Evolutionary conservation across 2,113 vertebrate species (phyloP).

Genomic region (Smithornis capensis): DNA sequence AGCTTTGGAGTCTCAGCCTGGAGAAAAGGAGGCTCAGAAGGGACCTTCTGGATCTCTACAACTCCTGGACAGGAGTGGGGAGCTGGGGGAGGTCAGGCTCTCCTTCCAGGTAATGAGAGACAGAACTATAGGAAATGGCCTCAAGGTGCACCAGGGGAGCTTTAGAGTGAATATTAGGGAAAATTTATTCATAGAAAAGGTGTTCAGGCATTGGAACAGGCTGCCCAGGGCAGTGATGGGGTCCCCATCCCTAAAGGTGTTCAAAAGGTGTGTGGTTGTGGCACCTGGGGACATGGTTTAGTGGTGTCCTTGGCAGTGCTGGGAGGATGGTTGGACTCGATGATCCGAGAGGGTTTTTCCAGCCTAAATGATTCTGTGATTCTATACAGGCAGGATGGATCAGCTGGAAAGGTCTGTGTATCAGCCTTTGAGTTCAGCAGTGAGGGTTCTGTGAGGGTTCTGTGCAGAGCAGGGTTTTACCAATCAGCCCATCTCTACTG

Average conservation of each 20-base stretch:
- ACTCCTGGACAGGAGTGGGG: neutral
- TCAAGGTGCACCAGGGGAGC: neutral
- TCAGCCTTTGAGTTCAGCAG: neutral
- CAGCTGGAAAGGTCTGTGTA: neutral
- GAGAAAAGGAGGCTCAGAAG: neutral
- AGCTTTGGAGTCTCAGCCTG: neutral
- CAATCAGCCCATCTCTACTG: neutral
- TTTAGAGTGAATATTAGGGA: neutral
- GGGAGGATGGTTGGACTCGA: neutral
- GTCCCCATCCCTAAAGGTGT: neutral
- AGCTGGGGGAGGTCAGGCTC: fast-evolving
- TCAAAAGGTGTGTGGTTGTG: neutral
- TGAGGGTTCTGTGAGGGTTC: neutral
- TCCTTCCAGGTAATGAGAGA: neutral
- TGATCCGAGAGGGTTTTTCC: neutral
- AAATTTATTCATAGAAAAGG: neutral
- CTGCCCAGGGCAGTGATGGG: neutral
- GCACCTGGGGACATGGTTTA: neutral
- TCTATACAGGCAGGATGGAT: neutral
- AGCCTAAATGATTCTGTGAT: neutral
- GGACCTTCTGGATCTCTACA: neutral
- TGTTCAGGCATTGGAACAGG: neutral
- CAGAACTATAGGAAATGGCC: fast-evolving
- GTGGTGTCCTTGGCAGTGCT: neutral
- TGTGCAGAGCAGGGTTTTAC: fast-evolving